Evolutionary conservation across 2,888 invertebrate species (phyloP), one percentile per base, ranked within the genome.

Genomic region (Kuschelorhynchus macadamiae): DNA sequence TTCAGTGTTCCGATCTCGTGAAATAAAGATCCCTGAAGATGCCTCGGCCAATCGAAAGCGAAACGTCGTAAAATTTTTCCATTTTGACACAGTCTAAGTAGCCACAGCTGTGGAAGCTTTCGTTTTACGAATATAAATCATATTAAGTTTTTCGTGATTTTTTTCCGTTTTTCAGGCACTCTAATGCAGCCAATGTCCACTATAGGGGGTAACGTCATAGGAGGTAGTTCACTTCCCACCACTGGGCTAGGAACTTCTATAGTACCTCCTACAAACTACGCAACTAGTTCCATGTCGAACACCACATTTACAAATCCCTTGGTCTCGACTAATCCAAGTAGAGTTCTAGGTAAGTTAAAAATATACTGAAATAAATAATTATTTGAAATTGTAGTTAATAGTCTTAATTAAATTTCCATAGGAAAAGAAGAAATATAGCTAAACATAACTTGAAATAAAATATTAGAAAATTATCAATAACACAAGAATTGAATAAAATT

Each of bases 301-400:
- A 86, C 81, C 83, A 87, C 84, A 82, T 88, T 71, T 85, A 85
- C 55, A 84, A 88, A 80, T 84, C 87, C 68, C 83, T 85, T 81
- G 52, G 74, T 75, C 3, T 66, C 71, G 5, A 33, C 62, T 20
- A 71, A 71, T 55, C 64, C 67, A 8, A 64, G 76, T 39, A 61
- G 70, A 66, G 59, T 59, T 5, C 18, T 70, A 20, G 65, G 70
- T 68, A 41, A 50, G 42, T 21, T n/a, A 25, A 25, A 5, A 5
- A 25, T 25, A 21, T 21, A 11, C 46, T 8, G 25, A 25, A 7
- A 44, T 9, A 12, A 41, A 14, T 14, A 42, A 41, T 18, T 20
- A 12, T 47, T 9, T 11, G 33, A 17, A 32, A 20, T 14, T 20
- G 9, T 20, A 12, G 12, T 21, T 30, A 32, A n/a, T 52, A 14